Evolutionary conservation across 2,113 vertebrate genomes (phyloP).

Genomic region (Atractosteus spatula): DNA sequence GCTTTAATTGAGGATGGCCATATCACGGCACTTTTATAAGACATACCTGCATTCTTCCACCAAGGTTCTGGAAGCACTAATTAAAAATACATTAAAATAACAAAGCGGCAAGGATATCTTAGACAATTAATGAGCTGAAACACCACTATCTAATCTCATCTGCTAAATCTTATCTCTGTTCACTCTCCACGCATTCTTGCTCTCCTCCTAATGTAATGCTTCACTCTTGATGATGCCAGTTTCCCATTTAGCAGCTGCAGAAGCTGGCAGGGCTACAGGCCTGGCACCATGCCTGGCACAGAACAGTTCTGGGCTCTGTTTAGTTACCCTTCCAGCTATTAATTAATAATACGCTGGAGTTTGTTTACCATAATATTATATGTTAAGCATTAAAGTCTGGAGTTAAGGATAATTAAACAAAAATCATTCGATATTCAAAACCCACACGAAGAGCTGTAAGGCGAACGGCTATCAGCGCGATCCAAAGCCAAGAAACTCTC

Average conservation of each 20-base stretch:
- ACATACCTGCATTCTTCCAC: background rate
- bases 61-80: slow-evolving; percentile 59
- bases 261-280: slow-evolving; percentile 53
- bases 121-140: slow-evolving; percentile 70
- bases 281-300: slow-evolving; percentile 49
- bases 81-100: slow-evolving; percentile 70
- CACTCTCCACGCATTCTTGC: slow-evolving; percentile 44
- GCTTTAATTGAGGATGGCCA: slow-evolving; percentile 49
- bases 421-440: background rate
- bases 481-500: background rate
- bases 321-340: slow-evolving; percentile 46
- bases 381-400: slow-evolving; percentile 42
- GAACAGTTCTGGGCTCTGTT: slow-evolving; percentile 46
- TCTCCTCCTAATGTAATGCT: slow-evolving; percentile 30
- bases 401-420: slow-evolving; percentile 20
- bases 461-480: background rate
- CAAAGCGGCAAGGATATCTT: slow-evolving; percentile 61
- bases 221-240: slow-evolving; percentile 51
- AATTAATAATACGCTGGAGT: slow-evolving; percentile 57
- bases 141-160: slow-evolving; percentile 54
- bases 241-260: slow-evolving; percentile 64
- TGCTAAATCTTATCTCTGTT: slow-evolving; percentile 36
- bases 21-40: background rate
- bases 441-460: background rate
- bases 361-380: slow-evolving; percentile 54